Base-by-base conservation (phyloP, 2,888 invertebrate species). In the Erebia epiphron region DNA sequence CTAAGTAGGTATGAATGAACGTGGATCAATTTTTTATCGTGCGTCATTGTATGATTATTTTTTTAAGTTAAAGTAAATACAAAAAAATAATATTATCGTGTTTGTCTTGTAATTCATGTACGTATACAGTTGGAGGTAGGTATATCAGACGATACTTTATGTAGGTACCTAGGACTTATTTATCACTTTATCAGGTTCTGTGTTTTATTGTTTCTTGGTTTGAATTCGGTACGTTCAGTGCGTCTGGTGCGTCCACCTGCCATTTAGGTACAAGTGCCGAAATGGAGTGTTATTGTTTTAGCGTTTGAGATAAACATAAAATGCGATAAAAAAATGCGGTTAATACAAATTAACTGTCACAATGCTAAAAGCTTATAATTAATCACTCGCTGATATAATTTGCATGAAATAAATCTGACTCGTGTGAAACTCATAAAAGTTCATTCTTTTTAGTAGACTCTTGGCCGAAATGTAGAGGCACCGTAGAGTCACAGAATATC, bases 231-330 rank as follows among this genome's bases (percentile, higher is more conserved):
- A 75, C 83, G 76, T 69, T 79, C 49, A 76, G 88, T 87, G 76
- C 87, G 79, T 76, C 83, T 60, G 73, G 87, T 85, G 75, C 87
- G 80, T 80, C 83, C 88, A 88, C 86, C 86, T 87, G 66, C 26
- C 43, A 13, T 66, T 64, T 57, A 14, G 43, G 46, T 57, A 66
- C 66, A 66, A 62, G 62, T 62, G 62, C 62, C 62, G 21, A 62
- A 66, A 66, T 56, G 4, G 13, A 66, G 56, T 56, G 56, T 66
- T 66, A 66, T 57, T 66, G 66, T 56, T 57, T 56, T 21, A 56
- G 64, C 26, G 14, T 61, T 43, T 46, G 21, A 13, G 46, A 61
- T 61, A 61, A 57, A 57, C 21, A 61, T 61, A 13, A 61, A 58
- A 35, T 58, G 57, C 18, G 43, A 61, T 46, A 61, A 43, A 13